A percentile compares a stretch with the other conserved stretches of the same genome.
These are phyloP conservation scores for Rhombomys opimus DNA, from an alignment of 2,113 vertebrate genomes.

Conservation along the genomic window DNA sequence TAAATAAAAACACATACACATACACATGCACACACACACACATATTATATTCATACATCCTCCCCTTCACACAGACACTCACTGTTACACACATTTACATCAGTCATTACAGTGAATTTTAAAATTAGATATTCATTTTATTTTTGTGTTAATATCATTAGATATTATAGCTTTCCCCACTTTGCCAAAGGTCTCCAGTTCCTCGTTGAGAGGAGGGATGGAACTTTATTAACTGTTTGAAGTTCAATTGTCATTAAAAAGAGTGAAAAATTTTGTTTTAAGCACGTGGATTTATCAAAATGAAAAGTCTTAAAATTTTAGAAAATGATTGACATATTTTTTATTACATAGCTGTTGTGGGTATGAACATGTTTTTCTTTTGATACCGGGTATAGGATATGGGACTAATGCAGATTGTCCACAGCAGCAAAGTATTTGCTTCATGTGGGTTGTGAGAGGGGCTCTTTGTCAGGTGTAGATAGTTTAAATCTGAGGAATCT, in stretches of 20 bases:
- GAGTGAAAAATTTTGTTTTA: slow-evolving; percentile 15
- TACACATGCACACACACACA: background rate
- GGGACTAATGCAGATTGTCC: too few species aligned
- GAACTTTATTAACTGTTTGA: background rate
- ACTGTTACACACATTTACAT: background rate
- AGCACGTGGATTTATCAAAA: slow-evolving; percentile 43
- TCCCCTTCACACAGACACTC: background rate
- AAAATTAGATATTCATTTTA: background rate
- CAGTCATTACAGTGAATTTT: background rate
- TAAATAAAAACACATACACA: background rate
- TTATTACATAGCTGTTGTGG: background rate
- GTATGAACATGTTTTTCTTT: too few species aligned
- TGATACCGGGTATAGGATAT: too few species aligned
- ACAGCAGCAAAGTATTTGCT: too few species aligned
- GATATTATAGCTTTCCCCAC: background rate
- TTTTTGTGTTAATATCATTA: background rate
- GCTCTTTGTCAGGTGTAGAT: too few species aligned
- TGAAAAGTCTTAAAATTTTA: slow-evolving; percentile 48
- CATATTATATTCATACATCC: background rate
- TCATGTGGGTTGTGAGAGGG: too few species aligned
- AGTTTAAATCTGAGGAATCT: too few species aligned
- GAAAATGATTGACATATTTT: slow-evolving; percentile 39
- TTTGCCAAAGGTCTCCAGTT: background rate
- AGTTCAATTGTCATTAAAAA: slow-evolving; percentile 51
- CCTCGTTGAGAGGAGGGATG: background rate